Base-by-base conservation (phyloP, 2,113 vertebrate genomes). In the Thamnophis sirtalis region DNA sequence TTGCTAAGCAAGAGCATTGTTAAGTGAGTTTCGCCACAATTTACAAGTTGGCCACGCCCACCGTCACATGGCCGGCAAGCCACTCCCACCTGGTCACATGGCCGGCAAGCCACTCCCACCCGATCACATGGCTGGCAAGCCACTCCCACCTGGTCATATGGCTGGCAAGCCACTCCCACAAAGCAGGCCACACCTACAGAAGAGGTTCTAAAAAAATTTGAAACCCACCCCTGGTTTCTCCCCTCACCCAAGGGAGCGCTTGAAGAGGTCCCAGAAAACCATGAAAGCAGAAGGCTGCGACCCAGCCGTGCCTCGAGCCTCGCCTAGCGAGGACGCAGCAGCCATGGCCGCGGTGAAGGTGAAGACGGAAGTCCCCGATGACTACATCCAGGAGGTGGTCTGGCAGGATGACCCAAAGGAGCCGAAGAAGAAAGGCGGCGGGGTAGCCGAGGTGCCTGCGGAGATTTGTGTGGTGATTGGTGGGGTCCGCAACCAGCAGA, bases 401-500 rank as follows among this genome's bases (percentile, higher is more conserved):
- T 98, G 98, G 98, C 97, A 97, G 94, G 97, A 98, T 0, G 97
- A 98, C 91, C 95, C 97, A 97, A 98, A 98, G 97, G 98, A 98
- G 92, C 95, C 96, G 92, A 97, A 99, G 97, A 97, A 97, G 96
- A 98, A 98, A 93, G 98, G 98, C 0, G 97, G 98, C 0, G 97
- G 98, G 2, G 93, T 98, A 0, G 96, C 97, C 24, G 98, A 98
- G 0, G 96, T 98, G 90, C 99, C 99, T 0, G 98, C 99, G 0
- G 99, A 99, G 97, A 99, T 99, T 97, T 99, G 99, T 2, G 99
- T 99, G 95, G 98, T 99, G 93, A 98, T 99, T 6, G 99, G 99
- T 0, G 98, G 98, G 1, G 97, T 98, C 89, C 98, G 98, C 94
- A 98, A 98, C 97, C 97, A 98, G 96, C 99, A 99, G 97, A 98